These are phyloP conservation scores for Coelogynopora nodosa DNA, from an alignment of 2,888 invertebrate genomes.

Conservation along the genomic window DNA sequence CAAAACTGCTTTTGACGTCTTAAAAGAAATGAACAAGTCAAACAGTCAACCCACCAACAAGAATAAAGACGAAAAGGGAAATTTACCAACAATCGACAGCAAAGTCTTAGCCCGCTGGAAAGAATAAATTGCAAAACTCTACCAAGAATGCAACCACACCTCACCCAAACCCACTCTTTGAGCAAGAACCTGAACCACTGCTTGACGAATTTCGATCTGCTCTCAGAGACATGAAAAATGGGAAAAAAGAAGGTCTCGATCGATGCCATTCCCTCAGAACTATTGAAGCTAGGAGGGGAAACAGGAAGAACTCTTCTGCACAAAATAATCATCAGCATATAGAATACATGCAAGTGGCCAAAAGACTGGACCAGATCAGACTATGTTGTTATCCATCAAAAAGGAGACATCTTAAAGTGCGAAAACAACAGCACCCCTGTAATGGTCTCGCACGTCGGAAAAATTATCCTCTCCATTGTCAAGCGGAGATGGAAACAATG, in stretches of 20 bases:
- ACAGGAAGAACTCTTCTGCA: not conserved
- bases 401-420: not conserved
- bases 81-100: not conserved
- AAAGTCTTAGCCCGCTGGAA: not conserved
- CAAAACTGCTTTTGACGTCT: not conserved
- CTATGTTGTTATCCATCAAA: constrained; percentile 5
- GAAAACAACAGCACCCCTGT: constrained; percentile 1
- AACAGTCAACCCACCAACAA: not conserved
- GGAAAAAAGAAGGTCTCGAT: not conserved
- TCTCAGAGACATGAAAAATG: not conserved
- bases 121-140: not conserved
- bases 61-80: not conserved
- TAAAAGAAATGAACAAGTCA: not conserved
- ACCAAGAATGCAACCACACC: not conserved
- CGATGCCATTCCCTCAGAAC: not conserved
- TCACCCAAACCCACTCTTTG: not conserved
- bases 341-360: not conserved
- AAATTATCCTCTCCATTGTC: no score
- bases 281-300: not conserved
- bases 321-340: not conserved
- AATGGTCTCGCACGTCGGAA: no score
- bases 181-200: not conserved
- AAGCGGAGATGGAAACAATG: no score
- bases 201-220: not conserved
- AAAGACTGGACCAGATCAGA: not conserved